phyloP scores from a whole-genome alignment of 2,113 vertebrate genomes.

The Heloderma charlesbogerti region DNA sequence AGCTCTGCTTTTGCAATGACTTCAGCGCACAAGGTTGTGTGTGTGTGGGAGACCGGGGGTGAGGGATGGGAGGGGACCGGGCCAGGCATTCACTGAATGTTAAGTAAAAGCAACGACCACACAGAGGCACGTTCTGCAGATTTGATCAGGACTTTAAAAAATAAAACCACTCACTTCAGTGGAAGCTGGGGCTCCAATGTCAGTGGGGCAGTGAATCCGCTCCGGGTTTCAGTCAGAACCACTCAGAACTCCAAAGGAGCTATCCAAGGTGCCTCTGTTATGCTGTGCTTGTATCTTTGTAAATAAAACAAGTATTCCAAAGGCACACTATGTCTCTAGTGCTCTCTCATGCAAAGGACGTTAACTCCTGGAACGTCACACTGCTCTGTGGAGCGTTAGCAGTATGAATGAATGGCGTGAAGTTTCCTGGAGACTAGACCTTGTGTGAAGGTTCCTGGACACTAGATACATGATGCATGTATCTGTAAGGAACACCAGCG shows the following conservation, averaged over 20 bases:
- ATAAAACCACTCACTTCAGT: not conserved
- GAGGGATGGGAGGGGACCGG: not conserved
- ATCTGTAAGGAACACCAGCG: not conserved
- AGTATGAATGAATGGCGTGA: not conserved
- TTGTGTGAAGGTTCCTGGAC: not conserved
- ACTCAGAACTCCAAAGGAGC: too few relatives aligned
- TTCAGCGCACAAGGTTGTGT: slow-evolving; percentile 13
- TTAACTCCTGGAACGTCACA: not conserved
- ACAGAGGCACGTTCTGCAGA: slow-evolving; percentile 22
- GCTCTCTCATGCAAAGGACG: not conserved
- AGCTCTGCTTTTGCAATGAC: slow-evolving; percentile 45
- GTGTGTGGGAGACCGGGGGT: not conserved
- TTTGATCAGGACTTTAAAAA: not conserved
- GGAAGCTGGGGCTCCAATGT: too few relatives aligned
- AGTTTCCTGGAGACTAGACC: too few relatives aligned
- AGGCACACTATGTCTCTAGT: not conserved
- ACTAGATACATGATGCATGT: not conserved
- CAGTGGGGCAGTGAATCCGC: too few relatives aligned
- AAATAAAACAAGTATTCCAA: not conserved
- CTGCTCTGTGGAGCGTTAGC: not conserved
- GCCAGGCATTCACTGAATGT: not conserved
- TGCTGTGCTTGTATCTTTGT: not conserved
- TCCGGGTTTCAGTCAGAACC: too few relatives aligned
- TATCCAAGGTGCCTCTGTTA: not conserved
- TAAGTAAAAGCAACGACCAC: not conserved